Conservation (phyloP, 1,140 invertebrate species). For the Argopecten irradians region DNA sequence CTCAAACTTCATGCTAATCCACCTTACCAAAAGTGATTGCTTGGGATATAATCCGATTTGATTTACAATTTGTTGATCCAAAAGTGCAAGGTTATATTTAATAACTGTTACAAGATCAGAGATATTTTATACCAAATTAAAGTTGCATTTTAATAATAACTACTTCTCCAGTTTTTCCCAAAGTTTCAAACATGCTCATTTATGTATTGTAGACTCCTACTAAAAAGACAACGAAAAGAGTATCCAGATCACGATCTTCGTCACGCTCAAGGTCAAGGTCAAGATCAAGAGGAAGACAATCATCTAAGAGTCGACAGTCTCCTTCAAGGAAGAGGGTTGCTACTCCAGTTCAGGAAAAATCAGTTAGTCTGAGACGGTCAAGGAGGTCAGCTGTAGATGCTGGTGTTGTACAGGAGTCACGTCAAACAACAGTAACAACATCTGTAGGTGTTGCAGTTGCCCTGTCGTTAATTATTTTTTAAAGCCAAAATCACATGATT, state of each 20-base stretch:
- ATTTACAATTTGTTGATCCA: too few species aligned
- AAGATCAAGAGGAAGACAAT: constrained; percentile 47
- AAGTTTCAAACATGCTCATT: not conserved
- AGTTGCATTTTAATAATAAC: too few species aligned
- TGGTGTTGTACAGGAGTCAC: constrained; percentile 33
- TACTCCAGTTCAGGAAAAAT: constrained; percentile 12
- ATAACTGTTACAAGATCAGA: too few species aligned
- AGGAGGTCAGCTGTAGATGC: constrained; percentile 24
- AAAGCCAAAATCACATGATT: too few species aligned
- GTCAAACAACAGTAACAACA: constrained; percentile 34
- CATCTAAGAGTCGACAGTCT: constrained; percentile 44
- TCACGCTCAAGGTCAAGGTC: constrained; percentile 56
- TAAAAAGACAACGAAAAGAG: not conserved
- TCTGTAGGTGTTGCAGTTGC: not conserved
- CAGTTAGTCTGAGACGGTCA: constrained; percentile 21
- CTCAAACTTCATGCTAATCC: too few species aligned
- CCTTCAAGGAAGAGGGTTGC: constrained; percentile 27
- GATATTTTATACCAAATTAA: too few species aligned
- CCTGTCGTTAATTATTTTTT: too few species aligned
- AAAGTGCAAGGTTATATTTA: too few species aligned
- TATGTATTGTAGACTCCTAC: not conserved
- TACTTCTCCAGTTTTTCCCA: too few species aligned
- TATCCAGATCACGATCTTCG: constrained; percentile 26
- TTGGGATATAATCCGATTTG: too few species aligned
- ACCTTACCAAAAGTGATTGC: too few species aligned